Conservation (phyloP, 2,888 invertebrate genomes). For the Helobdella robusta region DNA sequence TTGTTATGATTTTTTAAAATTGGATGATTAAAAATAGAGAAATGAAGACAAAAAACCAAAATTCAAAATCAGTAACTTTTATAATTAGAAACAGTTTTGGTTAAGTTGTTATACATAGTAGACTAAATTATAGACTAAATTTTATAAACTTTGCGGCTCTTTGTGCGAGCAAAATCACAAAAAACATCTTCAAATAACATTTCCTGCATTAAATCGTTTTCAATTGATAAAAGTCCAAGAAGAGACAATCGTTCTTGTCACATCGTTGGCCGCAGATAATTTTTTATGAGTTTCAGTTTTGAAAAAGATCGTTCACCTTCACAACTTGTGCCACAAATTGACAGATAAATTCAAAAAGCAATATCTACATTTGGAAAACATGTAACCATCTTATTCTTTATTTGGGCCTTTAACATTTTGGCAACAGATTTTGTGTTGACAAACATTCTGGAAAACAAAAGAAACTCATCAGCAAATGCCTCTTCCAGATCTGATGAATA, state of each 20-base stretch:
- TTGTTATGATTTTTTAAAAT: no score
- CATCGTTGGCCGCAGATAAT: slow-evolving; percentile 22
- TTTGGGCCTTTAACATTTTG: neutral
- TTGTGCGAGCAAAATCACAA: no score
- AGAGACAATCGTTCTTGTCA: slow-evolving; percentile 6
- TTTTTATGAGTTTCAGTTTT: slow-evolving; percentile 19
- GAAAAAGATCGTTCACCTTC: slow-evolving; percentile 17
- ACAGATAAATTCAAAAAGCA: neutral
- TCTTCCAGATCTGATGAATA: no score
- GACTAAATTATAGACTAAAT: no score
- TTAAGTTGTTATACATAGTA: no score
- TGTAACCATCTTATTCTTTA: neutral
- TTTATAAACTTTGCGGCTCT: no score
- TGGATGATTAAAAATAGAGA: no score
- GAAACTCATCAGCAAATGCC: no score
- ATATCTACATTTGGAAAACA: neutral
- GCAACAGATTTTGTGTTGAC: neutral
- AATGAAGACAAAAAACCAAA: no score
- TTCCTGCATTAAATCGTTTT: slow-evolving; percentile 18
- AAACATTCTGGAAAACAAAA: neutral
- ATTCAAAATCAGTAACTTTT: no score
- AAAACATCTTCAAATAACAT: slow-evolving; percentile 17
- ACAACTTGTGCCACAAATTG: neutral
- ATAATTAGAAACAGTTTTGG: no score
- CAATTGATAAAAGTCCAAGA: slow-evolving; percentile 1